Percentiles rank a stretch among this genome's conserved stretches.
These are phyloP conservation scores for Caenorhabditis sp. DNA, from an alignment of 2,888 invertebrate species.

Conservation along the genomic window DNA sequence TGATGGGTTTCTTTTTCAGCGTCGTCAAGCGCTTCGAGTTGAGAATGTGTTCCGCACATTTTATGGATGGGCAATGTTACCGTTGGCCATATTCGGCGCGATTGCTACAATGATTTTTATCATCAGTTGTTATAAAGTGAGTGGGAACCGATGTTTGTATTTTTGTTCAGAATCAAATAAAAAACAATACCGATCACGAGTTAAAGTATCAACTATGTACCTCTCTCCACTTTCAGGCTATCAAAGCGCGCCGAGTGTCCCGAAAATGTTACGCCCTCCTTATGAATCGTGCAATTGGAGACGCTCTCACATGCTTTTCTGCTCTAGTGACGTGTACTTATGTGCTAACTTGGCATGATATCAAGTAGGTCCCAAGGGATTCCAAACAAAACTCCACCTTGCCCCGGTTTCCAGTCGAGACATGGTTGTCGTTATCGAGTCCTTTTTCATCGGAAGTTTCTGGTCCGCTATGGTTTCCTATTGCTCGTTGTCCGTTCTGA, in stretches of 20 bases:
- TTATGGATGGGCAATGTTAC: slow-evolving; percentile 79
- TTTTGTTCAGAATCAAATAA: no score
- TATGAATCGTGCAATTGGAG: slow-evolving; percentile 81
- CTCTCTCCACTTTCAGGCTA: no score
- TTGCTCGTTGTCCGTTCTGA: slow-evolving; percentile 75
- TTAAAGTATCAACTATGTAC: no score
- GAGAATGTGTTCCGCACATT: slow-evolving; percentile 78
- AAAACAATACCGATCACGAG: no score
- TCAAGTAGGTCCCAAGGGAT: slow-evolving; percentile 72
- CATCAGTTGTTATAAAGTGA: slow-evolving; percentile 73
- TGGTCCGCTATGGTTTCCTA: slow-evolving; percentile 81
- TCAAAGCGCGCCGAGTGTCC: slow-evolving; percentile 77
- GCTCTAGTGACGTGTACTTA: slow-evolving; percentile 74
- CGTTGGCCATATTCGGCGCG: slow-evolving; percentile 76
- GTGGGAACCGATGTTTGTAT: neutral
- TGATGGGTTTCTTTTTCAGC: no score
- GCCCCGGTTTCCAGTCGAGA: slow-evolving; percentile 75
- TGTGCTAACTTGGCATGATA: slow-evolving; percentile 73
- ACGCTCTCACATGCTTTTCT: slow-evolving; percentile 76
- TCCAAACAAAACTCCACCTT: neutral
- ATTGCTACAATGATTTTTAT: slow-evolving; percentile 77
- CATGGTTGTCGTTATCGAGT: slow-evolving; percentile 76
- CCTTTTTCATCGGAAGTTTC: slow-evolving; percentile 79
- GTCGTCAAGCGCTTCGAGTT: slow-evolving; percentile 73
- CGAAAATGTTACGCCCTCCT: slow-evolving; percentile 82